Conservation (phyloP, 2,797 vertebrate genomes). For the Alauda arvensis region DNA sequence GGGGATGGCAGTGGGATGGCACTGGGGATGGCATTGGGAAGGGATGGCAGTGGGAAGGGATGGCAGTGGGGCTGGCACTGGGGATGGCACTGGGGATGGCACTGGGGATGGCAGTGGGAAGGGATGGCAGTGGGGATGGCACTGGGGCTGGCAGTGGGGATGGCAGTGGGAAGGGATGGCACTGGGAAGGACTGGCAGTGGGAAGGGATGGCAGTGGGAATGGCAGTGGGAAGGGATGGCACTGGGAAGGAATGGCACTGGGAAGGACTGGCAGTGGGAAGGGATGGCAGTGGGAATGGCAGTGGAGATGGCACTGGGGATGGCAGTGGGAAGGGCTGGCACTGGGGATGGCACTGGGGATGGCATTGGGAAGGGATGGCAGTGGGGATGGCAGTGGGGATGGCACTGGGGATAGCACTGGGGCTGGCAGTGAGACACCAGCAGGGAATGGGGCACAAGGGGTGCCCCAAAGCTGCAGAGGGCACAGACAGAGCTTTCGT, state of each 20-base stretch:
- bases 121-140: not conserved
- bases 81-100: not conserved
- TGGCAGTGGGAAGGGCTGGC: not conserved
- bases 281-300: not conserved
- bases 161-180: not conserved
- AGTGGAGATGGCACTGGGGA: too few relatives aligned
- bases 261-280: not conserved
- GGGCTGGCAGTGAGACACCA: too few relatives aligned
- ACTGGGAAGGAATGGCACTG: too few relatives aligned
- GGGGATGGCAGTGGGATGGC: not conserved
- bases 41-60: not conserved
- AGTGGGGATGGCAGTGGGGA: too few relatives aligned
- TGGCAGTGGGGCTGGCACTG: not conserved
- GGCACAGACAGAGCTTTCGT: not conserved
- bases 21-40: not conserved
- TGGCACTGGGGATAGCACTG: not conserved
- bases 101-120: not conserved
- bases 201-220: too few relatives aligned
- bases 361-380: not conserved
- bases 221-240: not conserved
- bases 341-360: too few relatives aligned
- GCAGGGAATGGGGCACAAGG: not conserved
- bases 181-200: too few relatives aligned
- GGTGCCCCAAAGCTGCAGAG: not conserved
- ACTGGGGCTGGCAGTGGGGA: too few relatives aligned